Base-by-base conservation (phyloP, 1,140 invertebrate genomes). In the Saccostrea cuccullata region DNA sequence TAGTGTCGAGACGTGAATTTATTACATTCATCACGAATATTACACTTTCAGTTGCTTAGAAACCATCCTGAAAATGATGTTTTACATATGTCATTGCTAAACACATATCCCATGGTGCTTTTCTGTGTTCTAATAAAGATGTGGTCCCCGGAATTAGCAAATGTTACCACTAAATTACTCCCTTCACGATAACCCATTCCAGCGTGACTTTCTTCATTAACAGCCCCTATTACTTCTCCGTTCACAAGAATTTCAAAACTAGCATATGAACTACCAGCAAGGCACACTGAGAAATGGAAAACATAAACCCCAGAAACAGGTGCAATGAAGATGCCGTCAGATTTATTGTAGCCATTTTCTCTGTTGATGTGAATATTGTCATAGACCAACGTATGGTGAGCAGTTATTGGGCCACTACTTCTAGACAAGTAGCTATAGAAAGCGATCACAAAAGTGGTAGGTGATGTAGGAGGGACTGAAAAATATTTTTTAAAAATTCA, bases 311-410 rank as follows among this genome's bases (percentile, higher is more conserved):
- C 89, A 2, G 30, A 40, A 2, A 82, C 64, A 23, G 89, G 89
- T 9, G 87, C 84, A 9, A 64, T 84, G 20, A 88, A 90, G 15
- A 70, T 13, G 5, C 89, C 89, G 84, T 88, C 82, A 1, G 40
- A 56, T 56, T 47, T 17, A n/a, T 88, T 88, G 26, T 90, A 90
- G 13, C 64, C 87, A 70, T 88, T 86, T 4, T 84, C 89, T 23
- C 58, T 30, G n/a, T 90, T 90, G 17, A 85, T 82, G 3, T 84
- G 84, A 1, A 90, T 85, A 9, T 40, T 20, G 36, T 90, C 82
- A n/a, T 88, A 90, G 9, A 90, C 64, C 15, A 87, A 47, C 13
- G 87, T 85, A 30, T 90, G 89, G 20, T 86, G 70, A 26, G 60
- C 47, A 5, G 58, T 15, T 23, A 70, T 15, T n/a, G 20, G 23